A percentile compares a stretch with the other conserved stretches of the same genome.
phyloP scores from a whole-genome alignment of 2,888 invertebrate genomes.

The Axea sp. region DNA sequence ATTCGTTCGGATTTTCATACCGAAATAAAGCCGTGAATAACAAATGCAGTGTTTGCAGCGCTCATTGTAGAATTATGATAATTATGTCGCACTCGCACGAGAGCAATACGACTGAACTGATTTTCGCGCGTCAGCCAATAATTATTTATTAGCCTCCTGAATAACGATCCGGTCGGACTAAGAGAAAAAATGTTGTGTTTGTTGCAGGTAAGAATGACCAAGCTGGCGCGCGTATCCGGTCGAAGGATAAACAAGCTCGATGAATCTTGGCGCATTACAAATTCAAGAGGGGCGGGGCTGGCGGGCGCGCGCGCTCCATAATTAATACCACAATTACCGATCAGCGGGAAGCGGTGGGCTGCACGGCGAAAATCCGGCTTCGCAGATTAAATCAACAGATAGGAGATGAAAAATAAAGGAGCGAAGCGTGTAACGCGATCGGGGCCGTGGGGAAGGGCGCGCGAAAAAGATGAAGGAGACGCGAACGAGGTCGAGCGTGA shows the following conservation, averaged over 20 bases:
- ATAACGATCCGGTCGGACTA: no score
- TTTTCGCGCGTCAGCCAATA: no score
- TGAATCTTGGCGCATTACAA: conserved; percentile 62
- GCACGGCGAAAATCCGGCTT: conserved; percentile 50
- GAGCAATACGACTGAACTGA: no score
- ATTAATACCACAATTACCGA: conserved; percentile 74
- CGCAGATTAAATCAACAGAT: conserved; percentile 63
- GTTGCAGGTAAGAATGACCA: conserved; percentile 2
- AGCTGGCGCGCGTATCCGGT: no score
- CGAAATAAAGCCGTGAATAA: no score
- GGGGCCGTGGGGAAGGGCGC: conserved; percentile 5
- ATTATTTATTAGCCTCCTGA: no score
- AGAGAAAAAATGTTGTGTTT: no score
- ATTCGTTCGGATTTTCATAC: no score
- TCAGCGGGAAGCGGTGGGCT: conserved; percentile 53
- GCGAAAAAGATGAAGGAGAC: conserved; percentile 35
- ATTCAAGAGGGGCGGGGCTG: conserved; percentile 64
- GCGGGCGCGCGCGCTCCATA: conserved; percentile 61
- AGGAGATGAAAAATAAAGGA: conserved; percentile 64
- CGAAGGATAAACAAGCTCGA: neutral
- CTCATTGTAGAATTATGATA: no score
- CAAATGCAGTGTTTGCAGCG: no score
- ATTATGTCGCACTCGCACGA: no score
- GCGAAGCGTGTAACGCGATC: conserved; percentile 27
- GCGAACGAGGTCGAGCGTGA: conserved; percentile 58